A percentile compares a stretch with the other conserved stretches of the same genome.
Conservation (phyloP, 2,888 invertebrate species). For the Yponomeuta evonymella region DNA sequence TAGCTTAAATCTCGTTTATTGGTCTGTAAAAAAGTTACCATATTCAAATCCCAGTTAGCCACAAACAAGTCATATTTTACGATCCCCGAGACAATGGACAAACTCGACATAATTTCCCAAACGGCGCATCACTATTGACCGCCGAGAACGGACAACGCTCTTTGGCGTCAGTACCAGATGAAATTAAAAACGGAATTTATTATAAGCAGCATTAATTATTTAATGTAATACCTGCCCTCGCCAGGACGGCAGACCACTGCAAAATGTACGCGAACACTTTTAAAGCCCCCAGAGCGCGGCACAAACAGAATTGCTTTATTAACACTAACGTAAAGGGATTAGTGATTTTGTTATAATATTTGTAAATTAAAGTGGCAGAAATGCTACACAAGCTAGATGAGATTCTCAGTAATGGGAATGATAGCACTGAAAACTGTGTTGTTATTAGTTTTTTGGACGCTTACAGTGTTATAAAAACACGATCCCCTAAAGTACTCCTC, state of each 20-base stretch:
- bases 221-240: constrained; percentile 47
- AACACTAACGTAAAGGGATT: constrained; percentile 8
- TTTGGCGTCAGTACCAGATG: constrained; percentile 46
- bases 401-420: neutral
- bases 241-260: constrained; percentile 6
- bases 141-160: constrained; percentile 24
- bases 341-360: constrained; percentile 3
- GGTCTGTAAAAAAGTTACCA: neutral
- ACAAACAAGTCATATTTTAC: neutral
- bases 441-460: no score
- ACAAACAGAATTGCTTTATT: constrained; percentile 12
- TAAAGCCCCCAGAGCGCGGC: neutral
- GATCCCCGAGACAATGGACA: neutral
- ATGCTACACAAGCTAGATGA: neutral
- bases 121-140: constrained; percentile 4
- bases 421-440: no score
- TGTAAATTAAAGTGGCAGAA: neutral
- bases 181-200: constrained; percentile 73
- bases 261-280: constrained; percentile 12
- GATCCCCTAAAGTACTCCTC: no score
- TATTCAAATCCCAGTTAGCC: neutral
- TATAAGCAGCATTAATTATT: constrained; percentile 68
- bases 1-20: neutral
- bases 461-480: no score
- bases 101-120: constrained; percentile 6